Percentiles rank a stretch among this genome's conserved stretches.
Conservation (phyloP, 2,113 vertebrate genomes). For the Empidonax traillii region DNA sequence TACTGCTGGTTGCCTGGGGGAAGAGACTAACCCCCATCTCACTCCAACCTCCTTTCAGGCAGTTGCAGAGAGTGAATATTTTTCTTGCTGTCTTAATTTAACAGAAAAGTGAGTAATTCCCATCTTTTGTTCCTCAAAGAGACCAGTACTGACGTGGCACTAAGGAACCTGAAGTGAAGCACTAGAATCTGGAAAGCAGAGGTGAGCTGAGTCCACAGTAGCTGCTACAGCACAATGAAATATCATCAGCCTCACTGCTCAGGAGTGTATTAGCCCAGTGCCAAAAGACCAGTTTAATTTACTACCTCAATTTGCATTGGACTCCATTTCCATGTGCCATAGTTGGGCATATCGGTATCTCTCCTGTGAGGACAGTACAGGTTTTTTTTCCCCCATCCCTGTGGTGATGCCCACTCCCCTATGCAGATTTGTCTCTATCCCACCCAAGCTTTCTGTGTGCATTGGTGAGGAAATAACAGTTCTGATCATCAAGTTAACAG, state of each 20-base stretch:
- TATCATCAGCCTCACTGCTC: neutral
- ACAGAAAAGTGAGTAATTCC: neutral
- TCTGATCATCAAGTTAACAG: neutral
- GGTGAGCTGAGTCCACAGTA: neutral
- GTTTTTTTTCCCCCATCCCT: neutral
- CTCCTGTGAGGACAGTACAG: neutral
- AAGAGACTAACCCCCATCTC: no score
- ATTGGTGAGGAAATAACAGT: neutral
- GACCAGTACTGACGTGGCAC: neutral
- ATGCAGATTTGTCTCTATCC: neutral
- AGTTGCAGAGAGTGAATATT: neutral
- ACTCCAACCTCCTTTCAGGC: no score
- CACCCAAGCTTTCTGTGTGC: neutral
- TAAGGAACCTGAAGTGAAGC: neutral
- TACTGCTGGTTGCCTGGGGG: no score
- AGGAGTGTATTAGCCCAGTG: neutral
- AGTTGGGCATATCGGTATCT: neutral
- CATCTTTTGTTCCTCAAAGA: neutral
- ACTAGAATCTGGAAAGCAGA: neutral
- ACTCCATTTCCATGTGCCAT: neutral
- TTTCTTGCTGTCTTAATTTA: neutral
- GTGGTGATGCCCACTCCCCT: neutral
- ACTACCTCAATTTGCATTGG: neutral
- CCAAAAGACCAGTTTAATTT: neutral
- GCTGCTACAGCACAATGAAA: neutral